phyloP scores from a whole-genome alignment of 2,888 invertebrate species.

The Aromia moschata region DNA sequence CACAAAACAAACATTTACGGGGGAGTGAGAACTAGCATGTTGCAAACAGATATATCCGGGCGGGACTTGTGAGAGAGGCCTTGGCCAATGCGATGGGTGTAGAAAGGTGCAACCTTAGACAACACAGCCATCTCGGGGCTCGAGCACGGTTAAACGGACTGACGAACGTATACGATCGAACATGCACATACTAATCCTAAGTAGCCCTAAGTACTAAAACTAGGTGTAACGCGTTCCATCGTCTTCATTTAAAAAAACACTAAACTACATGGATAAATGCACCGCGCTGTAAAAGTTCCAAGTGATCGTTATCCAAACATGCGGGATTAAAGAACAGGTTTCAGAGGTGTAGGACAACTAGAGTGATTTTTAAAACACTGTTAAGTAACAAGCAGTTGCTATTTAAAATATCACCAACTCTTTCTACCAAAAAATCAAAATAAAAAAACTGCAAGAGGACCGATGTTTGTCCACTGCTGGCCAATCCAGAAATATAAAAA shows the following conservation, averaged over 20 bases:
- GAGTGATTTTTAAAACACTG: slow-evolving; percentile 35
- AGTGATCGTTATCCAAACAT: slow-evolving; percentile 43
- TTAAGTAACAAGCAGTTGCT: slow-evolving; percentile 53
- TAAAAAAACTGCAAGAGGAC: slow-evolving; percentile 54
- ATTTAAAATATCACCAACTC: slow-evolving; percentile 63
- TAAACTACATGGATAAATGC: slow-evolving; percentile 53
- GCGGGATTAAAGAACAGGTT: slow-evolving; percentile 44
- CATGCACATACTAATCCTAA: slow-evolving; percentile 54
- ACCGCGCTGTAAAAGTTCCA: slow-evolving; percentile 44
- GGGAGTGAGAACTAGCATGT: slow-evolving; percentile 39
- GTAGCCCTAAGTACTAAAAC: slow-evolving; percentile 46
- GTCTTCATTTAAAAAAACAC: slow-evolving; percentile 26
- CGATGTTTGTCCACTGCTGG: slow-evolving; percentile 60
- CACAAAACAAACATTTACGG: slow-evolving; percentile 28
- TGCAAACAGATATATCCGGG: slow-evolving; percentile 46
- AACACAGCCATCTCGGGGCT: slow-evolving; percentile 60
- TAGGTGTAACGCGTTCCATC: slow-evolving; percentile 52
- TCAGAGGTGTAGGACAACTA: slow-evolving; percentile 18
- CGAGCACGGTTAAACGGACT: slow-evolving; percentile 49
- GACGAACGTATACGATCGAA: slow-evolving; percentile 48
- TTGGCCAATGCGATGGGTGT: slow-evolving; percentile 47
- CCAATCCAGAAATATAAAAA: slow-evolving; percentile 45
- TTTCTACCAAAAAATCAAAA: slow-evolving; percentile 46
- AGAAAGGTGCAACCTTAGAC: slow-evolving; percentile 60
- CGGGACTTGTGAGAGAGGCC: slow-evolving; percentile 27